Evolutionary conservation across 2,888 invertebrate genomes (phyloP).

Genomic region (Orthosia cruda): DNA sequence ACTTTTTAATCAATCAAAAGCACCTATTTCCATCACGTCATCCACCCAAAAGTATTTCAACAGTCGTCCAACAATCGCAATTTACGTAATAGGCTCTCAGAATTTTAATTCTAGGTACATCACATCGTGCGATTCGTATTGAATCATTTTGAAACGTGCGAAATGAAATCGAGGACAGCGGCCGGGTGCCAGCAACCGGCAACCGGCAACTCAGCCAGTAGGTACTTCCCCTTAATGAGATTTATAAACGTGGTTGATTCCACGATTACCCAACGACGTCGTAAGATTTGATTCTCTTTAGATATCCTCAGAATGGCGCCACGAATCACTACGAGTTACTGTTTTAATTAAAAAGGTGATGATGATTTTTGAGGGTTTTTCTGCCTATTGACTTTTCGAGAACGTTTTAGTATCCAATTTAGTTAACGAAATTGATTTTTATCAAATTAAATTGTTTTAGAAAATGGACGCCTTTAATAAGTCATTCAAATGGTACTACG

Average conservation of each 20-base stretch:
- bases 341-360: slow-evolving; percentile 72
- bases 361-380: slow-evolving; percentile 22
- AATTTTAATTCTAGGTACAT: slow-evolving; percentile 64
- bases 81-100: slow-evolving; percentile 62
- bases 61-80: slow-evolving; percentile 56
- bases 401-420: slow-evolving; percentile 22
- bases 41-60: slow-evolving; percentile 55
- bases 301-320: slow-evolving; percentile 76
- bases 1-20: slow-evolving; percentile 63
- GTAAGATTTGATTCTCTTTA: slow-evolving; percentile 82
- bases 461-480: not conserved
- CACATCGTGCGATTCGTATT: slow-evolving; percentile 64
- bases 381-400: slow-evolving; percentile 22
- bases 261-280: slow-evolving; percentile 81
- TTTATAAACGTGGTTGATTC: slow-evolving; percentile 84
- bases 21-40: slow-evolving; percentile 48
- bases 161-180: slow-evolving; percentile 77
- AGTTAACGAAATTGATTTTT: slow-evolving; percentile 35
- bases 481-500: not conserved
- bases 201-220: slow-evolving; percentile 73
- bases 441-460: not conserved
- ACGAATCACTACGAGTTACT: slow-evolving; percentile 67
- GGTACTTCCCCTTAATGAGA: slow-evolving; percentile 83
- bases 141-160: slow-evolving; percentile 82
- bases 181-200: slow-evolving; percentile 65